These are phyloP conservation scores for Andrena cerasifolii DNA, from an alignment of 1,140 invertebrate genomes.

Conservation along the genomic window DNA sequence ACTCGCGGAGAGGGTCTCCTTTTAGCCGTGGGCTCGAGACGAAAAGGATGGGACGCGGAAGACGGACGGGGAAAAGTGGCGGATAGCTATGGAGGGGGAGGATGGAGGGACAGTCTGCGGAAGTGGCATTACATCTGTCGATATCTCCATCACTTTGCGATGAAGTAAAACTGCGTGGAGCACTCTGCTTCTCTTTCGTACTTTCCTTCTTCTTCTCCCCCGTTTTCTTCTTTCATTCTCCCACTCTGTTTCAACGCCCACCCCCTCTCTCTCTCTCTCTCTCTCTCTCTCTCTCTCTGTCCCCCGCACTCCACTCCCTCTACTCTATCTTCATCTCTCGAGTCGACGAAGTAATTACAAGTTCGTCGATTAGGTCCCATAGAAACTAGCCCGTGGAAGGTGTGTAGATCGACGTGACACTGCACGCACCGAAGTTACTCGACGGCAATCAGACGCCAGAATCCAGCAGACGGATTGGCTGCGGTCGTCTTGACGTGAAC, in stretches of 20 bases:
- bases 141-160: constrained; percentile 74
- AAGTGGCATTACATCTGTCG: constrained; percentile 75
- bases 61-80: constrained; percentile 47
- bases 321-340: constrained; percentile 21
- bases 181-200: constrained; percentile 13
- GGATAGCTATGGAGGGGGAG: constrained; percentile 28
- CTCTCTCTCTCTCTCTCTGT: constrained; percentile 31
- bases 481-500: constrained; percentile 25
- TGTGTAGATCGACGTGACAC: constrained; percentile 48
- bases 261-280: background rate
- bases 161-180: constrained; percentile 70
- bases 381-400: constrained; percentile 46
- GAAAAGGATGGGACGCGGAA: constrained; percentile 11
- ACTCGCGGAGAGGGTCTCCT: constrained; percentile 50
- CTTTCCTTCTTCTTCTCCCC: background rate
- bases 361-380: constrained; percentile 72
- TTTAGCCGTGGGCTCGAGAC: constrained; percentile 20
- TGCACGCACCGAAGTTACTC: constrained; percentile 28
- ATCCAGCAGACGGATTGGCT: constrained; percentile 57
- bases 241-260: background rate
- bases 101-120: constrained; percentile 59
- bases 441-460: constrained; percentile 56
- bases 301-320: constrained; percentile 31
- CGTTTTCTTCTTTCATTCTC: constrained; percentile 30
- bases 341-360: constrained; percentile 74